Evolutionary conservation across 1,140 invertebrate genomes (phyloP).

Genomic region (Drosophila littoralis): DNA sequence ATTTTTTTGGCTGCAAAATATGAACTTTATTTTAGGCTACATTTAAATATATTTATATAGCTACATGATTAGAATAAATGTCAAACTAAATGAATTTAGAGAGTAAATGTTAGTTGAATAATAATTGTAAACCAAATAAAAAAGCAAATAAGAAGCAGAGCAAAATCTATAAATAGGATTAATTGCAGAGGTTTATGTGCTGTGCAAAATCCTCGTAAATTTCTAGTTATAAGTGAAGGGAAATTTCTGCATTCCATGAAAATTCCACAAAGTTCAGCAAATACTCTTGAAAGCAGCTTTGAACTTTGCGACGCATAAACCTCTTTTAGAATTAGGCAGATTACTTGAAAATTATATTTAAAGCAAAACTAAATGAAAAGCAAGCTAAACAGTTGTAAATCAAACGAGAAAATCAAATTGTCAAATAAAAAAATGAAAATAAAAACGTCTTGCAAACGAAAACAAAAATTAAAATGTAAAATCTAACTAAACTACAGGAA

Average conservation of each 20-base stretch:
- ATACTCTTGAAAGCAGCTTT: conserved; percentile 15
- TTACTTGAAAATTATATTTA: conserved; percentile 31
- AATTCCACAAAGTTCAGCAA: conserved; percentile 7
- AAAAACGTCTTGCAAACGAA: conserved; percentile 45
- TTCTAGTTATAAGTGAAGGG: background rate
- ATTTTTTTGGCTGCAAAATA: conserved; percentile 49
- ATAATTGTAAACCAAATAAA: conserved; percentile 16
- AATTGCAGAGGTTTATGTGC: conserved; percentile 27
- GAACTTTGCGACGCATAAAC: conserved; percentile 17
- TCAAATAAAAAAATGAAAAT: conserved; percentile 3
- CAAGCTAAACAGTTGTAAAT: conserved; percentile 58
- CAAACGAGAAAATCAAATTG: conserved; percentile 47
- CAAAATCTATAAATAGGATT: conserved; percentile 51
- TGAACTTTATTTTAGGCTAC: conserved; percentile 61
- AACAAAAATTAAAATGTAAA: conserved; percentile 74
- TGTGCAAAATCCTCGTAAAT: conserved; percentile 1
- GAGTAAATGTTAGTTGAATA: conserved; percentile 64
- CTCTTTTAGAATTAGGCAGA: conserved; percentile 26
- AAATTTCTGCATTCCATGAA: conserved; percentile 15
- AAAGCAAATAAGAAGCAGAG: conserved; percentile 15
- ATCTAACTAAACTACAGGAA: conserved; percentile 80
- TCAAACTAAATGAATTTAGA: conserved; percentile 50
- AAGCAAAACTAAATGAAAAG: conserved; percentile 37
- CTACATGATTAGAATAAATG: conserved; percentile 46
- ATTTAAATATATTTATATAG: conserved; percentile 34